A percentile compares a stretch with the other conserved stretches of the same genome.
Evolutionary conservation across 2,113 vertebrate genomes (phyloP).

Genomic region (Opisthocomus hoazin): DNA sequence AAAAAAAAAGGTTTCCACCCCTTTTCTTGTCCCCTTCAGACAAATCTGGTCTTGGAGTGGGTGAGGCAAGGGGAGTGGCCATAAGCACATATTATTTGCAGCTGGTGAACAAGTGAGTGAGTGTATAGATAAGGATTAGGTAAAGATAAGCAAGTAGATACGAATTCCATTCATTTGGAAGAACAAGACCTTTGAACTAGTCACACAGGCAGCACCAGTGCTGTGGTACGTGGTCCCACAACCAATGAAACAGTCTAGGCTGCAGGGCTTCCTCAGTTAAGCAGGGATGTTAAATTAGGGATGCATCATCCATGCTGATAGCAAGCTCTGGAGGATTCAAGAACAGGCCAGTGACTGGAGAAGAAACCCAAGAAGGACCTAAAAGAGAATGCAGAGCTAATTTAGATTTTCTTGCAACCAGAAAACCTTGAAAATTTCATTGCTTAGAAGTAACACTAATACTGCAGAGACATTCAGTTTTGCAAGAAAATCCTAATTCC

Average conservation of each 20-base stretch:
- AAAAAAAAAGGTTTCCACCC: background rate
- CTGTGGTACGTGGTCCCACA: background rate
- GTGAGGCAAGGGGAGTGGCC: background rate
- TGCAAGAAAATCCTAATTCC: background rate
- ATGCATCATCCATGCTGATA: background rate
- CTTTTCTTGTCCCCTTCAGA: background rate
- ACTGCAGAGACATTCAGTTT: background rate
- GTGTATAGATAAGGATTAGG: background rate
- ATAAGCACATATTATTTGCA: background rate
- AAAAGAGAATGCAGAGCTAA: background rate
- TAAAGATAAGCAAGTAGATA: rapidly evolving
- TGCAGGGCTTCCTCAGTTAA: background rate
- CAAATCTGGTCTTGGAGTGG: background rate
- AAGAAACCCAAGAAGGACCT: background rate
- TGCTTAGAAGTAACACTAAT: background rate
- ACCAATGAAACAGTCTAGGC: background rate
- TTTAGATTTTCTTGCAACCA: background rate
- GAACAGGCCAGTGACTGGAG: background rate
- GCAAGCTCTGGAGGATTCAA: background rate
- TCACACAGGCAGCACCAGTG: background rate
- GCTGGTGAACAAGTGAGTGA: rapidly evolving
- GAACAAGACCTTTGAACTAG: background rate
- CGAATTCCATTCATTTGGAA: background rate
- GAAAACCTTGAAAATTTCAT: background rate
- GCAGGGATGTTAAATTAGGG: background rate